Base-by-base conservation (phyloP, 2,888 invertebrate species). In the Megalurothrips usitatus region DNA sequence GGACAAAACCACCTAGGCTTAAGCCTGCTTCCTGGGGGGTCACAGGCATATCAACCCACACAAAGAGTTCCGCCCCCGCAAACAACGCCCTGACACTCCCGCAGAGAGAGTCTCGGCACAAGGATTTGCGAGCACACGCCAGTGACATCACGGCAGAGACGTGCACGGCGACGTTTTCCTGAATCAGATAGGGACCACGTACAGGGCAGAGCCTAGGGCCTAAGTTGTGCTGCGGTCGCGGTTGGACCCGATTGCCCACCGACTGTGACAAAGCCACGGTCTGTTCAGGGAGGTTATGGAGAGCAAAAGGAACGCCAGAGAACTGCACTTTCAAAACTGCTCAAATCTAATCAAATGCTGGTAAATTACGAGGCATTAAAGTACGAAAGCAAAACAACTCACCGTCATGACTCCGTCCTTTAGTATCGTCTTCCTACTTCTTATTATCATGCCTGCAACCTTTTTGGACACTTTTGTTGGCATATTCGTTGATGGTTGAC, bases 341-440 rank as follows among this genome's bases (percentile, higher is more conserved):
- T 75, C 68, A 26, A 75, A 26, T 26, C 12, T 26, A 26, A 1
- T 26, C 12, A 75, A 75, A 26, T 75, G 68, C 68, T 26, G 26
- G 1, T 26, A 26, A 26, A 26, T 23, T 26, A 26, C 9, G 23
- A 26, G 26, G 23, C 12, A 8, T 26, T 8, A 26, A 75, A 23
- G 78, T n/a, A 19, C 0, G 68, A 75, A 52, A 47, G 17, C 10
- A 48, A 19, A 58, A 80, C 47, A 80, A 83, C 84, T 85, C 91
- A 94, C 93, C 89, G 94, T 94, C 89, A 95, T 94, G 86, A 95
- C 93, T 87, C 94, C 94, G 91, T 95, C 94, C 91, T 94, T 95
- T 89, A 93, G 92, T 88, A 94, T 93, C 87, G 93, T 92, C 90
- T 94, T 94, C 89, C 95, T 92, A 88, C 94, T 94, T 87, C 94